Evolutionary conservation across 2,113 vertebrate genomes (phyloP).

Genomic region (Nesogale talazaci): DNA sequence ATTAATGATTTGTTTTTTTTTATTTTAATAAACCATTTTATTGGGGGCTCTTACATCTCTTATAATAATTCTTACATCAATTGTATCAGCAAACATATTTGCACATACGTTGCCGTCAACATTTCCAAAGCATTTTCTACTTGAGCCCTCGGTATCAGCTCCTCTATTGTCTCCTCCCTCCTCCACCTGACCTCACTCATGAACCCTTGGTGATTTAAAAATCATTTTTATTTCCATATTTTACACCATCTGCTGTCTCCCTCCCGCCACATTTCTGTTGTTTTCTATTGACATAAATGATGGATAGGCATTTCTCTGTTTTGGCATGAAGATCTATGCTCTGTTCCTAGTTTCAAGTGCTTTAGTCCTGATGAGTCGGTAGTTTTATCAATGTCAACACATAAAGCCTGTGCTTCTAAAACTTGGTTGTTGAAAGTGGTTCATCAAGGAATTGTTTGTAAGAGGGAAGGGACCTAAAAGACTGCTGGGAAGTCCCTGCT

Average conservation of each 20-base stretch:
- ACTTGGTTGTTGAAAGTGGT: background rate
- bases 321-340: background rate
- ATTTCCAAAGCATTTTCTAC: background rate
- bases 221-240: no score
- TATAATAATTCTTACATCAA: no score
- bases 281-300: background rate
- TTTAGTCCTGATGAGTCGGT: background rate
- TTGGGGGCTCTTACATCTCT: no score
- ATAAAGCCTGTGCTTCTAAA: background rate
- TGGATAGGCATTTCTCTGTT: background rate
- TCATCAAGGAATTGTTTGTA: background rate
- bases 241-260: no score
- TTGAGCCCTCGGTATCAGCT: no score
- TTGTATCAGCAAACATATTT: no score
- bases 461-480: fast-evolving
- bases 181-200: no score
- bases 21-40: no score
- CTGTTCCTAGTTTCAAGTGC: background rate
- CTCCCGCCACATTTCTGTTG: no score
- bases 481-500: background rate
- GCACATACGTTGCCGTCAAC: no score
- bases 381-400: background rate
- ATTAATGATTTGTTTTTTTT: background rate
- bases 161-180: no score
- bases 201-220: no score